Base-by-base conservation (phyloP, 2,797 vertebrate genomes). In the Periophthalmus magnuspinnatus region DNA sequence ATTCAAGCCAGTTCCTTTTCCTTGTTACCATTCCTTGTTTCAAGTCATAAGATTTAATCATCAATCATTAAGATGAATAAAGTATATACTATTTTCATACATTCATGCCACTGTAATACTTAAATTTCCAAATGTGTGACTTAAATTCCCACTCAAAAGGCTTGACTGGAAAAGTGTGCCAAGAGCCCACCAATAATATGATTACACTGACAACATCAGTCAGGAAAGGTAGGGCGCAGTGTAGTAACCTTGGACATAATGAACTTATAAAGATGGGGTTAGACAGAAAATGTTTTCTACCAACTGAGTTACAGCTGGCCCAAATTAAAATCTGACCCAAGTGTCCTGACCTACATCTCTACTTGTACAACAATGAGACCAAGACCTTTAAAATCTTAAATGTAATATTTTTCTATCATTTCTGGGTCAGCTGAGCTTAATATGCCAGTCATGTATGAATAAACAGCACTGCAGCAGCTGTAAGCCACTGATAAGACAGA, bases 381-480 rank as follows among this genome's bases (percentile, higher is more conserved):
- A 45, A 21, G 19, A 61, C 9, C 33, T 61, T 61, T 61, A 41
- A 36, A 60, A 60, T n/a, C 6, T 34, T 10, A 11, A 41, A 24
- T 22, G 59, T 61, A 4, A 21, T 13, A 61, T 41, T 61, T 45
- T 61, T 6, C 10, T 38, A n/a, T 41, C 9, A 14, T 61, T 38
- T 61, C 59, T 61, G n/a, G 33, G 38, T 28, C 41, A 48, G 41
- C 22, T 64, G 24, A 47, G 48, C 62, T 48, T 41, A 64, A 48
- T 64, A 64, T 64, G 62, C 62, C 62, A 64, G 62, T 64, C 62
- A 47, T 64, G 62, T 28, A 16, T 48, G 62, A 28, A 64, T 7
- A 64, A 36, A 69, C 50, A 71, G 41, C 22, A 16, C 41, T 41
- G 22, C 22, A 64, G 62, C 62, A 64, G 62, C 62, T 64, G 62